phyloP scores from a whole-genome alignment of 2,113 vertebrate species.

The Perca schrenkii region DNA sequence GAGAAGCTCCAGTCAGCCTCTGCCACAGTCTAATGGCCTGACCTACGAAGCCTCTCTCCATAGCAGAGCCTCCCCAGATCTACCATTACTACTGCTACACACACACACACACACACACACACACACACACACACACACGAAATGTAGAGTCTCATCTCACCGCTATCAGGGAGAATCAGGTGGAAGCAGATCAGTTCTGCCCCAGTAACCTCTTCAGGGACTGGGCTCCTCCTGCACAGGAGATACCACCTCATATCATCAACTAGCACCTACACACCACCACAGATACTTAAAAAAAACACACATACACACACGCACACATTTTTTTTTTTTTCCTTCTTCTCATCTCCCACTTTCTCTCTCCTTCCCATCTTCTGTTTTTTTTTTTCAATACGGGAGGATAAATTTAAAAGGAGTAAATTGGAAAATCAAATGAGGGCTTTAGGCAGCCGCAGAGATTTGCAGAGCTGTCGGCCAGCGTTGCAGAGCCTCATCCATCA shows the following conservation, averaged over 20 bases:
- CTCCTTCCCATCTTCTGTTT: conserved; percentile 55
- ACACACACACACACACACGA: conserved; percentile 41
- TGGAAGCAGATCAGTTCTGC: conserved; percentile 99
- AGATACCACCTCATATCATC: conserved; percentile 78
- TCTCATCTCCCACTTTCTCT: conserved; percentile 34
- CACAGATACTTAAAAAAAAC: conserved; percentile 79
- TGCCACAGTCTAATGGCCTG: conserved; percentile 93
- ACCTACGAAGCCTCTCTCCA: conserved; percentile 84
- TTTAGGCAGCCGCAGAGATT: conserved; percentile 99
- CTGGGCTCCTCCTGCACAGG: conserved; percentile 88
- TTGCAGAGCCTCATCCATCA: conserved; percentile 99
- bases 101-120: conserved; percentile 16
- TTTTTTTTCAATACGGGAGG: conserved; percentile 95
- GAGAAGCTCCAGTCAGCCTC: conserved; percentile 92
- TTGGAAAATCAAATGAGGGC: conserved; percentile 99
- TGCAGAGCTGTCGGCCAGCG: conserved; percentile 99
- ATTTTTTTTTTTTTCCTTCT: conserved; percentile 27
- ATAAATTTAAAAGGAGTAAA: conserved; percentile 99
- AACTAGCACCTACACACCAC: conserved; percentile 71
- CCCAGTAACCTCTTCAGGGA: conserved; percentile 97
- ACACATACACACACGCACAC: conserved; percentile 38
- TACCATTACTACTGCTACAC: conserved; percentile 63
- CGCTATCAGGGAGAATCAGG: conserved; percentile 93
- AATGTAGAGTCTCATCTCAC: conserved; percentile 75
- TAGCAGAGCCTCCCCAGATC: conserved; percentile 71